These are phyloP conservation scores for Meles meles DNA, from an alignment of 2,113 vertebrate species.

Conservation along the genomic window DNA sequence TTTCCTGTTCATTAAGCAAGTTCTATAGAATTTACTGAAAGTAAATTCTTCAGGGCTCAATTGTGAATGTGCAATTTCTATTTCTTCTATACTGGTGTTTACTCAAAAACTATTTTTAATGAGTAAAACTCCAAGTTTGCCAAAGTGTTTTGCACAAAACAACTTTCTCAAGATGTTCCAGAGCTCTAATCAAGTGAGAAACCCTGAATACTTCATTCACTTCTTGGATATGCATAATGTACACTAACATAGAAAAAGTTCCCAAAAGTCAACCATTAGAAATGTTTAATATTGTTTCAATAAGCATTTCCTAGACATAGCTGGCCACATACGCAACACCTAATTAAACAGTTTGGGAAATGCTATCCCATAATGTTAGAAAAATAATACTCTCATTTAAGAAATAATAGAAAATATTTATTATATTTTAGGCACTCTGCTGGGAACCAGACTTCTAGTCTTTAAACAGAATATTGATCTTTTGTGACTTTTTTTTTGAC, in stretches of 20 bases:
- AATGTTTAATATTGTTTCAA: neutral
- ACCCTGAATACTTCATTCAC: neutral
- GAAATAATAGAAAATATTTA: constrained; percentile 14
- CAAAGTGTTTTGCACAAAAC: constrained; percentile 45
- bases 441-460: neutral
- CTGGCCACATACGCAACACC: neutral
- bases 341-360: constrained; percentile 26
- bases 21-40: constrained; percentile 20
- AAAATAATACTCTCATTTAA: neutral
- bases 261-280: neutral
- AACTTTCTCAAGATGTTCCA: constrained; percentile 7
- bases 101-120: constrained; percentile 42
- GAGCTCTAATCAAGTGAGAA: constrained; percentile 12
- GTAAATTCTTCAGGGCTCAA: constrained; percentile 2
- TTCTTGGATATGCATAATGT: neutral
- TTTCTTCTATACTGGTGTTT: neutral
- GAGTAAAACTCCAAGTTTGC: constrained; percentile 31
- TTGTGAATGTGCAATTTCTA: constrained; percentile 31
- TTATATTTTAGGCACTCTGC: neutral
- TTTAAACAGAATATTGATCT: neutral
- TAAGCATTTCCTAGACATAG: neutral
- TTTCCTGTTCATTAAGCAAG: constrained; percentile 6
- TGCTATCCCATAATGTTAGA: neutral
- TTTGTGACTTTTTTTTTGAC: neutral
- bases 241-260: neutral